Evolutionary conservation across 30 jellyfish, hydroid and myxozoan genomes (phyloP).

Genomic region (Haliclystus octoradiatus): DNA sequence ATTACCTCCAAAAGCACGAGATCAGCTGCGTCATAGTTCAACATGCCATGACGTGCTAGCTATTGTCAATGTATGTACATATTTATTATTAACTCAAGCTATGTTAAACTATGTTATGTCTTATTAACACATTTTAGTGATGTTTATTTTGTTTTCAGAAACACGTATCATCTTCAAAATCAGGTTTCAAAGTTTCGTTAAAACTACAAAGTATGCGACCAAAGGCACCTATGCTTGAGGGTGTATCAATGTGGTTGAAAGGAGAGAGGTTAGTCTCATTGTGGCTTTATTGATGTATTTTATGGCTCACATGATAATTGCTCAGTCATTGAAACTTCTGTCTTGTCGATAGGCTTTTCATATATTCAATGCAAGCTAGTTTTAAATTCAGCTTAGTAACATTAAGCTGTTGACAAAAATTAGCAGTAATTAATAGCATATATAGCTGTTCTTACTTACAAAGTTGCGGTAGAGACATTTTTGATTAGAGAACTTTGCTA

Average conservation of each 20-base stretch:
- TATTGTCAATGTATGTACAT: constrained; percentile 1
- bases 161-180: constrained; percentile 28
- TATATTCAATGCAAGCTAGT: too few relatives aligned
- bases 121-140: not conserved
- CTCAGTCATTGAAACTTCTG: not conserved
- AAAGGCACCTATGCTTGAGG: constrained; percentile 70
- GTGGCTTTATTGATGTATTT: not conserved
- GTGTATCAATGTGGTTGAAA: constrained; percentile 62
- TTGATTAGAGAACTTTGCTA: too few relatives aligned
- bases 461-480: too few relatives aligned
- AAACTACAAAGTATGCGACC: constrained; percentile 78
- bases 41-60: constrained; percentile 23
- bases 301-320: not conserved
- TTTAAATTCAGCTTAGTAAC: too few relatives aligned
- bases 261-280: constrained; percentile 58
- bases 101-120: not conserved
- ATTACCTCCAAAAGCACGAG: constrained; percentile 71
- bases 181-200: constrained; percentile 84
- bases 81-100: not conserved
- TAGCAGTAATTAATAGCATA: too few relatives aligned
- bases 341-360: too few relatives aligned
- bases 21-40: constrained; percentile 54
- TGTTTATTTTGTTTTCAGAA: constrained; percentile 12
- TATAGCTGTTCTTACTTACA: too few relatives aligned
- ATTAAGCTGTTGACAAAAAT: too few relatives aligned